These are phyloP conservation scores for Zeus faber DNA, from an alignment of 2,113 vertebrate species.

Conservation along the genomic window DNA sequence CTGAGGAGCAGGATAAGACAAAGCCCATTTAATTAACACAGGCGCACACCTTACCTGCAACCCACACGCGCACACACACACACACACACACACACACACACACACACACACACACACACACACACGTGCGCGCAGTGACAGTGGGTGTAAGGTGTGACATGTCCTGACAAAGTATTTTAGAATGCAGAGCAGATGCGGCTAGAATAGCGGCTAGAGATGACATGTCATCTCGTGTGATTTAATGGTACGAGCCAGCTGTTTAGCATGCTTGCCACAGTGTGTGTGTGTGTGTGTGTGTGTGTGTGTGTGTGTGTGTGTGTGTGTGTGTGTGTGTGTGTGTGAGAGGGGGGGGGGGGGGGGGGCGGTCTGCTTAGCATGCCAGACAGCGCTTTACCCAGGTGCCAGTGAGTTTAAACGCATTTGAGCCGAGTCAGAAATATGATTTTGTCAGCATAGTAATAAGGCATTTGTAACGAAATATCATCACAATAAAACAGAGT, in stretches of 20 bases:
- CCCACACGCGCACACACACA: slow-evolving; percentile 8
- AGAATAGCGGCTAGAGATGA: slow-evolving; percentile 57
- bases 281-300: slow-evolving; percentile 5
- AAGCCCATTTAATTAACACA: slow-evolving; percentile 51
- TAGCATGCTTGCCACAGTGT: slow-evolving; percentile 31
- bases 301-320: background rate
- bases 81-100: background rate
- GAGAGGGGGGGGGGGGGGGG: no score
- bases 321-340: slow-evolving; percentile 4
- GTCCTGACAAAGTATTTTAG: slow-evolving; percentile 42
- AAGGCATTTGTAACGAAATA: slow-evolving; percentile 44
- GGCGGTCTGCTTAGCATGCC: slow-evolving; percentile 5
- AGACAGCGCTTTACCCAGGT: slow-evolving; percentile 34
- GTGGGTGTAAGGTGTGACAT: slow-evolving; percentile 1
- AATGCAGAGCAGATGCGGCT: slow-evolving; percentile 16
- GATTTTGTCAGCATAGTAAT: slow-evolving; percentile 59
- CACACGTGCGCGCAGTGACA: background rate
- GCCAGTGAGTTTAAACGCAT: slow-evolving; percentile 43
- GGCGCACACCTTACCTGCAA: background rate
- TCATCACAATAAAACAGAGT: slow-evolving; percentile 51
- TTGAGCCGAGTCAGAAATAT: slow-evolving; percentile 47
- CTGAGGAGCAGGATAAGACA: slow-evolving; percentile 54
- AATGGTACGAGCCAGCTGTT: slow-evolving; percentile 21
- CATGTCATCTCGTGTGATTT: slow-evolving; percentile 48
- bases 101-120: slow-evolving; percentile 5